These are phyloP conservation scores for Thecocarcelia acutangulata DNA, from an alignment of 2,888 invertebrate genomes.

Conservation along the genomic window DNA sequence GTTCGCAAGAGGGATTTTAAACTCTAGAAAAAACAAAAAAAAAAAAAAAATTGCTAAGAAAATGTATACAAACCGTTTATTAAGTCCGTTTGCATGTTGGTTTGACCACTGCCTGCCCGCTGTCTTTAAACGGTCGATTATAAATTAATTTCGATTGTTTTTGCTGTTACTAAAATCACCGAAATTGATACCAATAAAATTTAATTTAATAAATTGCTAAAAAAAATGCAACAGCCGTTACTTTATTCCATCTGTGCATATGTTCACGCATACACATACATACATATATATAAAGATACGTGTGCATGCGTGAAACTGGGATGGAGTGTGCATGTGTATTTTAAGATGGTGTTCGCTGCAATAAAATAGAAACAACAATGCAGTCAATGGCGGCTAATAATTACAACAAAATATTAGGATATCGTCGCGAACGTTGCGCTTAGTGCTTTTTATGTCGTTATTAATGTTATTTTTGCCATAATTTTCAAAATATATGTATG, in stretches of 20 bases:
- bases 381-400: neutral
- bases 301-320: slow-evolving; percentile 24
- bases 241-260: neutral
- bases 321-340: slow-evolving; percentile 11
- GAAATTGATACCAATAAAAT: slow-evolving; percentile 28
- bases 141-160: slow-evolving; percentile 22
- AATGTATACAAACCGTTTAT: slow-evolving; percentile 34
- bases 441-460: slow-evolving; percentile 39
- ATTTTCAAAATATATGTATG: slow-evolving; percentile 35
- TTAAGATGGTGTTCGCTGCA: slow-evolving; percentile 21
- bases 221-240: slow-evolving; percentile 48
- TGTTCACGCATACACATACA: neutral
- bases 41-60: slow-evolving; percentile 36
- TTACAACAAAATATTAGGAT: slow-evolving; percentile 17
- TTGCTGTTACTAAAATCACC: slow-evolving; percentile 14
- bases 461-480: slow-evolving; percentile 55
- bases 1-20: slow-evolving; percentile 50
- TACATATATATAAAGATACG: too few relatives aligned
- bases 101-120: neutral
- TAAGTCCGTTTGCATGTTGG: slow-evolving; percentile 17
- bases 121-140: slow-evolving; percentile 6
- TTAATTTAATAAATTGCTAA: slow-evolving; percentile 37
- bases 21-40: slow-evolving; percentile 7
- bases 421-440: slow-evolving; percentile 50
- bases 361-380: slow-evolving; percentile 27